A percentile compares a stretch with the other conserved stretches of the same genome.
Conservation (phyloP, 2,113 vertebrate genomes). For the Rhineura floridana region DNA sequence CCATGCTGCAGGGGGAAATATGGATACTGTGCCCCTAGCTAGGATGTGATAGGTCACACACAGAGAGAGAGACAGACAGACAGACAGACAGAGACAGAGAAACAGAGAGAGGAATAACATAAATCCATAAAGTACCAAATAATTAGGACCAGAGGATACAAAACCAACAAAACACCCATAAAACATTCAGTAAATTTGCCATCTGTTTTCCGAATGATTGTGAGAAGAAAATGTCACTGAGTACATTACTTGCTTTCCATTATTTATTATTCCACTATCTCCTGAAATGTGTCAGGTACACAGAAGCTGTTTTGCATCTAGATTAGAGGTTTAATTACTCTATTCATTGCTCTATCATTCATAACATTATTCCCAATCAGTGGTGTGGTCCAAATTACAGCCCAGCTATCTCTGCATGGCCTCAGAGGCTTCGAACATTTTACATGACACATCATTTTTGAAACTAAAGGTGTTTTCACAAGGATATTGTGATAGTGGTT, state of each 20-base stretch:
- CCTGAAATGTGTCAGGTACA: slow-evolving; percentile 22
- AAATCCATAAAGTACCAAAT: neutral
- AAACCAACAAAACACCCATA: neutral
- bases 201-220: slow-evolving; percentile 30
- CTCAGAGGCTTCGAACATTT: neutral
- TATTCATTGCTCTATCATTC: slow-evolving; percentile 30
- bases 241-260: neutral
- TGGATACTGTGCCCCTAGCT: neutral
- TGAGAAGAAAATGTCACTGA: neutral
- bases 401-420: neutral
- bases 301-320: slow-evolving; percentile 21
- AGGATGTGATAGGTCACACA: neutral
- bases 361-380: slow-evolving; percentile 20
- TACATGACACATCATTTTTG: neutral
- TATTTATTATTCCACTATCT: neutral
- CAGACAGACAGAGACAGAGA: too few species aligned
- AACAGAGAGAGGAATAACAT: neutral
- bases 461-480: neutral
- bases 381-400: neutral
- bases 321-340: slow-evolving; percentile 36
- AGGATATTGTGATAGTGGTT: neutral
- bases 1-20: neutral
- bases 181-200: slow-evolving; percentile 28
- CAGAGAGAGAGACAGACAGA: too few species aligned
- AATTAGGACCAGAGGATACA: neutral